These are phyloP conservation scores for Adelognathus sp. DNA, from an alignment of 2,888 invertebrate genomes.

Conservation along the genomic window DNA sequence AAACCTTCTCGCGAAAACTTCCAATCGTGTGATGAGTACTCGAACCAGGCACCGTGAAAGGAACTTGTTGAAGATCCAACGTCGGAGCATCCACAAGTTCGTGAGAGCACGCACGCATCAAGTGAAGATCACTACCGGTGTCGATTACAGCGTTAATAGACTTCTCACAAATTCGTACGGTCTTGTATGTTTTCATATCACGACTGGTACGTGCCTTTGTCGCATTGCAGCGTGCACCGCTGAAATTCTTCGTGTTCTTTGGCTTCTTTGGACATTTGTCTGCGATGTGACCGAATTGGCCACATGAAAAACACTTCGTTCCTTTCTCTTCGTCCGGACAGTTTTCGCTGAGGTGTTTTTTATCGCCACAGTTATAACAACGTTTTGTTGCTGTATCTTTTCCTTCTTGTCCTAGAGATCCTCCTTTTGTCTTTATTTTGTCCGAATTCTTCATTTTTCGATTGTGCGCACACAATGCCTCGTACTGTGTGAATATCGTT, in stretches of 20 bases:
- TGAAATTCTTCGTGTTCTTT: neutral
- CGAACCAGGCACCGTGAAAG: slow-evolving; percentile 29
- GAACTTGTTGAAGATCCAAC: neutral
- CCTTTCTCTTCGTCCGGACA: slow-evolving; percentile 1
- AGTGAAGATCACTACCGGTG: slow-evolving; percentile 42
- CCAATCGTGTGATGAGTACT: slow-evolving; percentile 22
- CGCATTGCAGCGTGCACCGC: neutral
- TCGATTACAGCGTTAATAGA: slow-evolving; percentile 34
- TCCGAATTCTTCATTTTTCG: neutral
- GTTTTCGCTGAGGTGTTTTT: slow-evolving; percentile 5
- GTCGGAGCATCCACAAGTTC: slow-evolving; percentile 35
- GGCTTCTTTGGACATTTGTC: neutral
- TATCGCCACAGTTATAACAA: neutral
- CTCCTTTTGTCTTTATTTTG: neutral
- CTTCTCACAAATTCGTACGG: slow-evolving; percentile 1
- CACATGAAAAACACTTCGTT: neutral
- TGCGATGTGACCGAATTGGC: slow-evolving; percentile 1
- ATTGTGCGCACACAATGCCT: neutral
- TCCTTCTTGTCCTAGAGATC: neutral
- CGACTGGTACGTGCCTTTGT: neutral
- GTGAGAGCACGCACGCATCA: slow-evolving; percentile 23
- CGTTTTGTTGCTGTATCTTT: neutral
- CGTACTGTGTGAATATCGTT: neutral
- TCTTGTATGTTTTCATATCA: slow-evolving; percentile 44
- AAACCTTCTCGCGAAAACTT: slow-evolving; percentile 23